A percentile compares a stretch with the other conserved stretches of the same genome.
Conservation (phyloP, 64 coral and sea anemone species). For the Porites lutea region DNA sequence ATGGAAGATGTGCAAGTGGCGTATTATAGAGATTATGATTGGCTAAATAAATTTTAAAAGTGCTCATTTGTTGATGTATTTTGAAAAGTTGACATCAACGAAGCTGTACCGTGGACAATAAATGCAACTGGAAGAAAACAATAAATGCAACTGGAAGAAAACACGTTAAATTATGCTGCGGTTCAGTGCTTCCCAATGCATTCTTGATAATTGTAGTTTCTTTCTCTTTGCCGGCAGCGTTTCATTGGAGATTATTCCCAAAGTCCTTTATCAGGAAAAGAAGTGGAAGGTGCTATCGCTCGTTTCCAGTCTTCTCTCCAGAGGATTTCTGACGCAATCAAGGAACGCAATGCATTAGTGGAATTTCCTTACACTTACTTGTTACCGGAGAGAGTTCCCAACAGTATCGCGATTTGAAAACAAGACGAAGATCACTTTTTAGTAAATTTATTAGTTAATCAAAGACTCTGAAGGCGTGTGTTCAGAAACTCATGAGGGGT, state of each 20-base stretch:
- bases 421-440: too few relatives aligned
- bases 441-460: too few relatives aligned
- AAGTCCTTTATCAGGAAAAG: slow-evolving; percentile 55
- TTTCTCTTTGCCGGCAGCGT: slow-evolving; percentile 30
- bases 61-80: too few relatives aligned
- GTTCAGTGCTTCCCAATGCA: not conserved
- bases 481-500: too few relatives aligned
- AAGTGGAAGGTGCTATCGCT: slow-evolving; percentile 47
- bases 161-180: not conserved
- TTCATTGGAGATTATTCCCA: slow-evolving; percentile 81
- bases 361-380: slow-evolving; percentile 85
- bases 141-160: too few relatives aligned
- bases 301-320: slow-evolving; percentile 78
- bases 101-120: too few relatives aligned
- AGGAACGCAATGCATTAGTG: slow-evolving; percentile 65
- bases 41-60: too few relatives aligned
- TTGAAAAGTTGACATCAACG: too few relatives aligned
- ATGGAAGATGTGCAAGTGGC: too few relatives aligned
- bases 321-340: slow-evolving; percentile 78
- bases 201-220: not conserved
- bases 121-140: too few relatives aligned
- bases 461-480: too few relatives aligned
- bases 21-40: too few relatives aligned
- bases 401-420: slow-evolving; percentile 79
- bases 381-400: slow-evolving; percentile 79